Percentiles rank a stretch among this genome's conserved stretches.
These are phyloP conservation scores for Calliphora vomitoria DNA, from an alignment of 2,888 invertebrate species.

Conservation along the genomic window DNA sequence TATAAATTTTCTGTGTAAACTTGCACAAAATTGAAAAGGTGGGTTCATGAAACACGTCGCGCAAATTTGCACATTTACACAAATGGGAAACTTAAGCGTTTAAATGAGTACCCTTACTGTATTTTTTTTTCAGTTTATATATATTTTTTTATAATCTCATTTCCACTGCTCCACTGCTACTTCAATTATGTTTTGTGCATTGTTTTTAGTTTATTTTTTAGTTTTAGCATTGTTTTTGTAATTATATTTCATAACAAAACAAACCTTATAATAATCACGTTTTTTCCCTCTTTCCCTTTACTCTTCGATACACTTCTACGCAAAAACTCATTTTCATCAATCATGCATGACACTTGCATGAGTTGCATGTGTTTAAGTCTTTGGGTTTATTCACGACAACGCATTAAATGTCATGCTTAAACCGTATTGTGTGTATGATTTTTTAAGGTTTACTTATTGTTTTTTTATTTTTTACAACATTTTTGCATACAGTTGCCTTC, in stretches of 20 bases:
- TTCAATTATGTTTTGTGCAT: background rate
- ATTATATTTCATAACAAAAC: conserved; percentile 24
- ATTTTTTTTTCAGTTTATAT: too few species aligned
- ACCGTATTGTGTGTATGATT: conserved; percentile 20
- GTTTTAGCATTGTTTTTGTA: conserved; percentile 7
- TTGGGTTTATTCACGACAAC: conserved; percentile 68
- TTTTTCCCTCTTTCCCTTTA: background rate
- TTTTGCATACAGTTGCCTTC: conserved; percentile 33
- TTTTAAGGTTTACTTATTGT: conserved; percentile 35
- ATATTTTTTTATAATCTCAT: too few species aligned
- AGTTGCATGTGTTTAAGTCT: conserved; percentile 56
- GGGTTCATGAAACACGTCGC: too few species aligned
- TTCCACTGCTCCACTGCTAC: background rate
- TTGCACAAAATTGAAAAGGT: too few species aligned
- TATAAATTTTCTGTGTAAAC: too few species aligned
- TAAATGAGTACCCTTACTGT: too few species aligned
- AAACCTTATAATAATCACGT: conserved; percentile 14
- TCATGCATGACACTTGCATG: conserved; percentile 72
- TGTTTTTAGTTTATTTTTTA: background rate
- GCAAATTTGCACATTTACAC: too few species aligned
- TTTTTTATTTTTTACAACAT: background rate
- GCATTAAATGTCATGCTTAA: conserved; percentile 65
- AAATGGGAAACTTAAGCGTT: too few species aligned
- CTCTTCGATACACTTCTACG: conserved; percentile 7
- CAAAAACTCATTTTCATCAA: conserved; percentile 68